Conservation (phyloP, 2,113 vertebrate genomes). For the Callorhinus ursinus region DNA sequence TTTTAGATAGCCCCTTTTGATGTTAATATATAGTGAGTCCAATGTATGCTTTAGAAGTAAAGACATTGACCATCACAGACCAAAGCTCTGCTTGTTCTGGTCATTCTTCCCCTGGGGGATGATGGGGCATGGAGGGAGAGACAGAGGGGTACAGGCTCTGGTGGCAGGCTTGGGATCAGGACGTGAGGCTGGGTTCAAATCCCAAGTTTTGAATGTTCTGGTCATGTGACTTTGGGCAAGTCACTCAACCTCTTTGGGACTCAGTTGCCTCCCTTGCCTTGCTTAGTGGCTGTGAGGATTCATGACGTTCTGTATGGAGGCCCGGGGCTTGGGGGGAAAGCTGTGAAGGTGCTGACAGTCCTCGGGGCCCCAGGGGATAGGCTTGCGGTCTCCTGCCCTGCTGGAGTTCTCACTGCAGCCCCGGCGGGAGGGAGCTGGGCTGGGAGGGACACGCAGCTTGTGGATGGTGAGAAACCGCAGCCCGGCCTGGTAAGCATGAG, state of each 20-base stretch:
- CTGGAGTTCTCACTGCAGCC: not conserved
- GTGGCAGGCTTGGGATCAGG: not conserved
- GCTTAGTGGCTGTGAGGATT: not conserved
- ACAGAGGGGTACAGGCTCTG: not conserved
- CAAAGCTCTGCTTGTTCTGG: constrained; percentile 39
- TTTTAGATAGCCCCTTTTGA: constrained; percentile 82
- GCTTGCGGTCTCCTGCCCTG: not conserved
- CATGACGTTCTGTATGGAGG: not conserved
- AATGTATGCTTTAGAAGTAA: constrained; percentile 81
- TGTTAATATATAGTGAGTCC: constrained; percentile 79
- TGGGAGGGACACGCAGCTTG: not conserved
- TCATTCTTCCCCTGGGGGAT: constrained; percentile 20
- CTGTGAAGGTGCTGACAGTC: not conserved
- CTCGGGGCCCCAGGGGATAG: not conserved
- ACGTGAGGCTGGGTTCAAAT: not conserved
- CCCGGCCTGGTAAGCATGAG: not conserved
- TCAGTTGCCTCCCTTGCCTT: not conserved
- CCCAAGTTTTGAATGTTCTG: not conserved
- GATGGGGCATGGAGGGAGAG: not conserved
- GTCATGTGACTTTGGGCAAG: not conserved
- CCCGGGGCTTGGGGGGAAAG: not conserved
- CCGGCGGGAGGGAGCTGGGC: not conserved
- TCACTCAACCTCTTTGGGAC: not conserved
- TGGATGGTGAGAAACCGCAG: not conserved
- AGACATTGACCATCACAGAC: constrained; percentile 68